A percentile compares a stretch with the other conserved stretches of the same genome.
Conservation (phyloP, 2,888 invertebrate genomes). For the Cactoblastis cactorum region DNA sequence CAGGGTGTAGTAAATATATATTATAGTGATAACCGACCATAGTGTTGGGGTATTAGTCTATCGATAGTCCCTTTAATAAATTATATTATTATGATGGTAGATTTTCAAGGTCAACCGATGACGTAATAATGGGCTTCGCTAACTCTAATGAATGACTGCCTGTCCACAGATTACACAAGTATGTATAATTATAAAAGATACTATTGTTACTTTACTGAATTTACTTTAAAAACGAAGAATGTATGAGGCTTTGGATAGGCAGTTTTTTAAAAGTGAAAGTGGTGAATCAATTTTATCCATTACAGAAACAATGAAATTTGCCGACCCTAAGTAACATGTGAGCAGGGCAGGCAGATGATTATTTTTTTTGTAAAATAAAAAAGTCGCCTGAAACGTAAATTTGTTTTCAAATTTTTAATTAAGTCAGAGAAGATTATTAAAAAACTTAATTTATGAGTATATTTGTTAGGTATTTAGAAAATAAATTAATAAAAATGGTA, state of each 20-base stretch:
- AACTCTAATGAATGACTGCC: constrained; percentile 23
- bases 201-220: constrained; percentile 12
- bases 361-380: too few relatives aligned
- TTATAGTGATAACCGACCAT: constrained; percentile 33
- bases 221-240: constrained; percentile 31
- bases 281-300: constrained; percentile 43
- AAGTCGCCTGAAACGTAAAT: too few relatives aligned
- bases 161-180: constrained; percentile 18
- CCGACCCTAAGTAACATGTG: too few relatives aligned
- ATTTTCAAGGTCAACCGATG: neutral
- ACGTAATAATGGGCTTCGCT: neutral
- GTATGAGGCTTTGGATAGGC: constrained; percentile 21
- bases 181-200: neutral
- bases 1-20: constrained; percentile 63
- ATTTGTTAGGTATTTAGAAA: neutral
- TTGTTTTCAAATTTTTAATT: neutral
- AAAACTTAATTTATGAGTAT: neutral
- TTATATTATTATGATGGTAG: neutral
- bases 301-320: neutral
- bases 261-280: constrained; percentile 33
- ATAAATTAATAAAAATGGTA: neutral
- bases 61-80: neutral
- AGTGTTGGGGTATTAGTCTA: neutral
- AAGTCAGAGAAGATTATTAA: neutral
- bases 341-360: too few relatives aligned